These are phyloP conservation scores for Pluvianellus socialis DNA, from an alignment of 2,113 vertebrate genomes.

Conservation along the genomic window DNA sequence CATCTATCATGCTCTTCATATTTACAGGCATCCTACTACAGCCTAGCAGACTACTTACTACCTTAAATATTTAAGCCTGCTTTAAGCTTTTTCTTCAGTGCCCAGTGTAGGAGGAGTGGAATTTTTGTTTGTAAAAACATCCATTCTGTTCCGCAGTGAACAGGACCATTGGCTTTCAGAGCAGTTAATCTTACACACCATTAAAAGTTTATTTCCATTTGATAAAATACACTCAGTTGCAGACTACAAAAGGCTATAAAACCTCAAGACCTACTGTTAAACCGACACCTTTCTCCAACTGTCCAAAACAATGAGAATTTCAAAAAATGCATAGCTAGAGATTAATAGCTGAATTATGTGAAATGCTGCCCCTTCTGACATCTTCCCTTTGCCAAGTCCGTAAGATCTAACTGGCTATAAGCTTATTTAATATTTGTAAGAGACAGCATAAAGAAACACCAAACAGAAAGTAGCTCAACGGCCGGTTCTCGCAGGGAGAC, in stretches of 20 bases:
- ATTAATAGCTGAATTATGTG: neutral
- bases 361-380: neutral
- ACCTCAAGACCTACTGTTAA: neutral
- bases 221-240: neutral
- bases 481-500: neutral
- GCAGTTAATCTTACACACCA: neutral
- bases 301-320: neutral
- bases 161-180: neutral
- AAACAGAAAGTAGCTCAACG: neutral
- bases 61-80: neutral
- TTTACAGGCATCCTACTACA: neutral
- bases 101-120: neutral
- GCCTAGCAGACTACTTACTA: neutral
- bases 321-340: neutral
- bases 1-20: neutral
- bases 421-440: neutral
- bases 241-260: neutral
- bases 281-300: neutral
- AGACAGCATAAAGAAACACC: neutral
- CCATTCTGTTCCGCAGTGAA: neutral
- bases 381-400: rapidly evolving
- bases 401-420: neutral
- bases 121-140: neutral
- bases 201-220: neutral
- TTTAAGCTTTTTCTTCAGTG: neutral